Conservation (phyloP, 1,140 invertebrate genomes). For the Chelonus insularis region DNA sequence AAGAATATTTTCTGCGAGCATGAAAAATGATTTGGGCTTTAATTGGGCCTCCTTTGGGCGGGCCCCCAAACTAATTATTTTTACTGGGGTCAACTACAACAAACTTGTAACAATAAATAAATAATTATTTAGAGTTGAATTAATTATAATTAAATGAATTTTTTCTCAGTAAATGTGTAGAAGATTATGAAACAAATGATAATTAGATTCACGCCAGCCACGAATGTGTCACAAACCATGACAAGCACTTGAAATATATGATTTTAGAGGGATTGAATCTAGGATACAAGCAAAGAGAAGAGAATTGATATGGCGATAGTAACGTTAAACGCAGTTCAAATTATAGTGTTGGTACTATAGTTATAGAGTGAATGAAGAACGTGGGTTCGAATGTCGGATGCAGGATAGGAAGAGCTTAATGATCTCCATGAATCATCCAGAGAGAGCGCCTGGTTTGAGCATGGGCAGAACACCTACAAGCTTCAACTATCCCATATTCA, state of each 20-base stretch:
- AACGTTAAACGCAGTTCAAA: too few relatives aligned
- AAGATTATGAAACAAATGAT: neutral
- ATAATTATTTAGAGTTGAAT: too few relatives aligned
- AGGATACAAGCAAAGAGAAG: constrained; percentile 5
- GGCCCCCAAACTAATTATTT: too few relatives aligned
- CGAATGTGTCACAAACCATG: neutral
- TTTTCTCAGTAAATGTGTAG: neutral
- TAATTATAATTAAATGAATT: too few relatives aligned
- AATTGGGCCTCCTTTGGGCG: too few relatives aligned
- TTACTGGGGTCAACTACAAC: too few relatives aligned
- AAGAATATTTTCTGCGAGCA: too few relatives aligned
- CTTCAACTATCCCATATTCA: constrained; percentile 11
- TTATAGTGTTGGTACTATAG: neutral
- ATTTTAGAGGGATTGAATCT: constrained; percentile 9
- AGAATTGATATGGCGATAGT: constrained; percentile 22
- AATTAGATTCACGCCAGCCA: neutral
- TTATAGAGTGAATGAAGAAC: neutral
- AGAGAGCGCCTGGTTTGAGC: constrained; percentile 14
- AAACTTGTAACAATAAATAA: too few relatives aligned
- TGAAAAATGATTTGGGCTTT: too few relatives aligned
- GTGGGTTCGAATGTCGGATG: constrained; percentile 10
- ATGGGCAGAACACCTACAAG: constrained; percentile 29
- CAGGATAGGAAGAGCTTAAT: constrained; percentile 38
- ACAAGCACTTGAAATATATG: constrained; percentile 26
- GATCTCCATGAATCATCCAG: constrained; percentile 44